Percentiles rank a stretch among this genome's conserved stretches.
phyloP scores from a whole-genome alignment of 1,140 invertebrate genomes.

The Euborellia annulipes region DNA sequence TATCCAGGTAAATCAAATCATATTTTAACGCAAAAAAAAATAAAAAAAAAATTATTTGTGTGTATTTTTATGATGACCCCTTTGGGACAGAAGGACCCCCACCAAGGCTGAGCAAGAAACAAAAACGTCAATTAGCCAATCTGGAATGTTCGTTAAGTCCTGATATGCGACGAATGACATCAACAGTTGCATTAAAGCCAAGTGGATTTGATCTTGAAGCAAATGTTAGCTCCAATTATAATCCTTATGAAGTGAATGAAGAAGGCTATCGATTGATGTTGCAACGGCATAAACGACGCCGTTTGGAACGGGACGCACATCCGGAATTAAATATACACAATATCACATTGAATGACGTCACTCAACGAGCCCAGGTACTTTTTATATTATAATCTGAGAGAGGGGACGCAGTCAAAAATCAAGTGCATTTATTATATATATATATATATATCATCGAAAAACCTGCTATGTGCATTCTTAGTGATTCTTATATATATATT shows the following conservation, averaged over 20 bases:
- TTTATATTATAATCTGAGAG: too few species aligned
- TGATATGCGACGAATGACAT: constrained; percentile 30
- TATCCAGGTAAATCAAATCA: constrained; percentile 30
- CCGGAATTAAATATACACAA: constrained; percentile 39
- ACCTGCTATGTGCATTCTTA: too few species aligned
- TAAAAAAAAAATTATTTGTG: constrained; percentile 1
- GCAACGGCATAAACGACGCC: constrained; percentile 41
- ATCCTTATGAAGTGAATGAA: constrained; percentile 43
- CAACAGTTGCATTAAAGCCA: constrained; percentile 28
- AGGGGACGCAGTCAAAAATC: too few species aligned
- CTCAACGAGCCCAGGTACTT: constrained; percentile 31
- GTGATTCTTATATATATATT: too few species aligned
- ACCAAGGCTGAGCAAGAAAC: constrained; percentile 32
- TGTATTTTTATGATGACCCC: constrained; percentile 8
- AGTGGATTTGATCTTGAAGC: constrained; percentile 29
- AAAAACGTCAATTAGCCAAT: constrained; percentile 26
- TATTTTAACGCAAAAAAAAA: neutral
- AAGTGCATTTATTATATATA: too few species aligned
- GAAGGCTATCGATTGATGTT: constrained; percentile 51
- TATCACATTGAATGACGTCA: constrained; percentile 40
- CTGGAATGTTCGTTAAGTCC: constrained; percentile 30
- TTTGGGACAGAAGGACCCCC: constrained; percentile 36
- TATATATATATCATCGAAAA: too few species aligned
- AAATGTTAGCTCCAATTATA: constrained; percentile 25
- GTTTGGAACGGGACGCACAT: constrained; percentile 37